Base-by-base conservation (phyloP, 2,797 vertebrate genomes). In the Falco berigora region DNA sequence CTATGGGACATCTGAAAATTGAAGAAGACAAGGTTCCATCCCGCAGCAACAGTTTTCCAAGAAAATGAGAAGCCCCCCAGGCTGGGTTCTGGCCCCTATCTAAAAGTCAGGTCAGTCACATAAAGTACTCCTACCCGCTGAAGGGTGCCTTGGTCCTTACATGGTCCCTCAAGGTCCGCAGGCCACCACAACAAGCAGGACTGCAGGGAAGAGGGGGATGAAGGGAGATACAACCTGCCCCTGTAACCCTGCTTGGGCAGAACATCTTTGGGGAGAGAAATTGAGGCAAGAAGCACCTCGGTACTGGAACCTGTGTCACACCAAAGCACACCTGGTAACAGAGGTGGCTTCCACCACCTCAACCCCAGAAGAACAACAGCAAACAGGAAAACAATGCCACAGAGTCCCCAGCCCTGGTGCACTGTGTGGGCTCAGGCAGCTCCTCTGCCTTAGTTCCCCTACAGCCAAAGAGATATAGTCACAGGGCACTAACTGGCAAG, bases 1-100 rank as follows among this genome's bases (percentile, higher is more conserved):
- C 59, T 30, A 4, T 0, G 17, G 32, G 25, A 63, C 59, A 30
- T 10, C 47, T 56, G 9, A 64, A 3, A n/a, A 36, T 0, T 18
- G 18, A 86, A 63, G 6, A 77, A 63, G 16, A 55, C 77, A 93
- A 16, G 38, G 42, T 18, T 63, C 28, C 55, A 40, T 15, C n/a
- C 38, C 59, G 21, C 46, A 64, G 21, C 38, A 86, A 46, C 0
- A 2, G 50, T 34, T 49, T 58, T 62, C 52, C 34, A 77, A 42
- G 14, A 24, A 64, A n/a, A 20, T 46, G 9, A 25, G 49, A 82
- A 71, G 20, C 8, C 32, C 19, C 17, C 8, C 12, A 36, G 12
- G 32, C 3, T 28, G 23, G 24, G 36, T 40, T 32, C 46, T 24
- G 34, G 23, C 24, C 40, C 38, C 28, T 20, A 11, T 10, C 36